A percentile compares a stretch with the other conserved stretches of the same genome.
Evolutionary conservation across 1,140 invertebrate species (phyloP).

Genomic region (Drosophila ironensis): DNA sequence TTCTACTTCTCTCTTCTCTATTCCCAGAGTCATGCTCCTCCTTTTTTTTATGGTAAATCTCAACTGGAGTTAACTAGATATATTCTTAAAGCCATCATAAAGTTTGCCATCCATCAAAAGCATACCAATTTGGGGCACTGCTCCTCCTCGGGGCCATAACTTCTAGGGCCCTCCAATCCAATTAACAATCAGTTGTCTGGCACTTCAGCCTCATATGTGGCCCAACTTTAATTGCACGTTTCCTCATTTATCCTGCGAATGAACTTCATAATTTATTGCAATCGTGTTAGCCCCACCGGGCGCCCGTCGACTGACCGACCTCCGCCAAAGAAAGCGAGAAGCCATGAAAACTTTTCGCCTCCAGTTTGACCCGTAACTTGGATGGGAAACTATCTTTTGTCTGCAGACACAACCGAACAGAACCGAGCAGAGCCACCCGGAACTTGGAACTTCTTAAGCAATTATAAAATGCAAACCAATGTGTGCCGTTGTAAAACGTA

Average conservation of each 20-base stretch:
- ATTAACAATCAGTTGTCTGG: conserved; percentile 42
- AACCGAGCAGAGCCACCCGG: conserved; percentile 17
- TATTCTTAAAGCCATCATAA: background rate
- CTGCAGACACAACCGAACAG: conserved; percentile 11
- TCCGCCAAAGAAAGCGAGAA: conserved; percentile 22
- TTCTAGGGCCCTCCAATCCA: conserved; percentile 27
- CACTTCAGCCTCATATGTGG: conserved; percentile 64
- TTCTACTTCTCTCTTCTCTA: too few relatives aligned
- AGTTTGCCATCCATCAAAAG: background rate
- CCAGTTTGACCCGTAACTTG: conserved; percentile 55
- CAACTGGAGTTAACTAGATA: background rate
- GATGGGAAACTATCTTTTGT: conserved; percentile 46
- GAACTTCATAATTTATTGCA: conserved; percentile 72
- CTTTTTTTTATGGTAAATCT: too few relatives aligned
- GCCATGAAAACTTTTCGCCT: conserved; percentile 45
- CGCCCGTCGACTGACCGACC: background rate
- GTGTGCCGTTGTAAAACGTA: conserved; percentile 27
- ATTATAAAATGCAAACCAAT: conserved; percentile 66
- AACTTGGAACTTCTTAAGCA: conserved; percentile 61
- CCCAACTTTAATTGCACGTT: conserved; percentile 72
- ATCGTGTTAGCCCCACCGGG: conserved; percentile 51
- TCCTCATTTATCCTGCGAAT: conserved; percentile 60
- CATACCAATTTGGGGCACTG: background rate
- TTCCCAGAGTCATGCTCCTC: too few relatives aligned
- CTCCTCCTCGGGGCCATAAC: conserved; percentile 21